Evolutionary conservation across 2,888 invertebrate species (phyloP).

Genomic region (Gortyna flavago): DNA sequence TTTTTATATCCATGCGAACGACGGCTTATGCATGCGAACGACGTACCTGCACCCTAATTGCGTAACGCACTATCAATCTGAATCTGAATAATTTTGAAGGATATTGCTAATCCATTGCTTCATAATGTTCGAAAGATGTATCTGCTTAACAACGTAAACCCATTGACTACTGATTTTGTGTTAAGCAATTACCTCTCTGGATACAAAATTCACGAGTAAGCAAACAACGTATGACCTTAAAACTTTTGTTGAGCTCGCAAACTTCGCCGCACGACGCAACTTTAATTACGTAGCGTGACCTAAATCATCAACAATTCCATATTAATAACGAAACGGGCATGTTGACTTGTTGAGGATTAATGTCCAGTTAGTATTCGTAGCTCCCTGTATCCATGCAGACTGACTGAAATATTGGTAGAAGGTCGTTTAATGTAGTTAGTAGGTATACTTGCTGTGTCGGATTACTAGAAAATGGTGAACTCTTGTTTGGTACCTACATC

Average conservation of each 20-base stretch:
- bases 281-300: conserved; percentile 53
- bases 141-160: too few species aligned
- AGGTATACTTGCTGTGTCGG: not conserved
- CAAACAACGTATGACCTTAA: conserved; percentile 20
- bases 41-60: too few species aligned
- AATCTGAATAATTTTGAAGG: too few species aligned
- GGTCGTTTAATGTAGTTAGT: not conserved
- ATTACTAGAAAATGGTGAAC: too few species aligned
- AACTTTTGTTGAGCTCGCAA: conserved; percentile 37
- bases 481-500: not conserved
- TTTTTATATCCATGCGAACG: too few species aligned
- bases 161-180: too few species aligned
- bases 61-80: too few species aligned
- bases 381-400: not conserved
- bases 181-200: too few species aligned
- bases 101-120: too few species aligned
- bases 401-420: not conserved
- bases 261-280: conserved; percentile 34
- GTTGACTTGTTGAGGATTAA: conserved; percentile 51
- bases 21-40: too few species aligned
- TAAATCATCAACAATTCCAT: conserved; percentile 48
- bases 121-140: too few species aligned
- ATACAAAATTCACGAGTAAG: conserved; percentile 43
- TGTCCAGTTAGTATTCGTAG: conserved; percentile 53
- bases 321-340: conserved; percentile 39